A percentile compares a stretch with the other conserved stretches of the same genome.
These are phyloP conservation scores for Cygnus buccinator DNA, from an alignment of 2,113 vertebrate genomes.

Conservation along the genomic window DNA sequence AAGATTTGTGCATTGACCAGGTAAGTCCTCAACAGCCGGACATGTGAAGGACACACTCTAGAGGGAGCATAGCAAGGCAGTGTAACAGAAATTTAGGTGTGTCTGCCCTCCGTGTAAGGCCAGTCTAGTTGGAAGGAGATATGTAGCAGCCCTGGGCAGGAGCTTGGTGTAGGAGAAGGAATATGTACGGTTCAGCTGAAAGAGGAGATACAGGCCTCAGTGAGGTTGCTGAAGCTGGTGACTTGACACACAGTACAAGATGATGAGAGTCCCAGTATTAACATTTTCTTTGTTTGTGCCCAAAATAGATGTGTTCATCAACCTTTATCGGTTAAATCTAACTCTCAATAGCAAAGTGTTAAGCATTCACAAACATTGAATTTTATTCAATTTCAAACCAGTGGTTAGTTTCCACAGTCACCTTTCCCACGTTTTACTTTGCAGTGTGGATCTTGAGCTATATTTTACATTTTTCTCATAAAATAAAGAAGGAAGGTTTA, in stretches of 20 bases:
- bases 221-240: background rate
- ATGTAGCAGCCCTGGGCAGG: background rate
- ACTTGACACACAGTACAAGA: background rate
- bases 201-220: background rate
- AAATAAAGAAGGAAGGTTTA: background rate
- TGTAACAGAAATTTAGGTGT: background rate
- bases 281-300: background rate
- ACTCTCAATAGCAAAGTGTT: background rate
- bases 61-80: background rate
- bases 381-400: background rate
- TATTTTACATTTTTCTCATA: background rate
- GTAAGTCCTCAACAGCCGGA: background rate
- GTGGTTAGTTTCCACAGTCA: background rate
- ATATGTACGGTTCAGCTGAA: background rate
- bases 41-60: rapidly evolving
- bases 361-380: background rate
- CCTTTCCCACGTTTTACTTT: background rate
- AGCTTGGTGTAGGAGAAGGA: background rate
- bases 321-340: background rate
- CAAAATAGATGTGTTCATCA: conserved; percentile 6
- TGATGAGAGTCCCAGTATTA: background rate
- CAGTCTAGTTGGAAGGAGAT: background rate
- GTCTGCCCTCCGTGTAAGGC: background rate
- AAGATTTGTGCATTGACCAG: background rate
- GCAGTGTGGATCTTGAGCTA: background rate